Evolutionary conservation across 1,140 invertebrate genomes (phyloP), one percentile per base, ranked within the genome.

Genomic region (Drosophila tropicalis): DNA sequence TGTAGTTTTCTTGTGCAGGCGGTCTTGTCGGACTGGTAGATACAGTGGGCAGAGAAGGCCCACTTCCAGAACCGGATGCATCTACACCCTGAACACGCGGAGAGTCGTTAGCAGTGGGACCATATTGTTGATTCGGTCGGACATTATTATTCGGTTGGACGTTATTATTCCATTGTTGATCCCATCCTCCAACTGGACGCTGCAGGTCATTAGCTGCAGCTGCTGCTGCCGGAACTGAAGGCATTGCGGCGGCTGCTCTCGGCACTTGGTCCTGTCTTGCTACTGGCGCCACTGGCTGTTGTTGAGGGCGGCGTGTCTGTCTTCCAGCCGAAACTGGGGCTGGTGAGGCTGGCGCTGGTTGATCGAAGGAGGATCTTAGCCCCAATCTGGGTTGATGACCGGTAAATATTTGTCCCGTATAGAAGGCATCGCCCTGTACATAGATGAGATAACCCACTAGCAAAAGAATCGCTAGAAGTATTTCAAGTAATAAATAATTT

Each of bases 1-100:
- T 76, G 56, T 68, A 77, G 44, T 63, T 90, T 6, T 22, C 13
- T 10, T 56, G 19, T 0, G 84, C 32, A 1, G 80, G 63, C 0
- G 84, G 70, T 2, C 67, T 76, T 7, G 61, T 6, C 2, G 72
- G 68, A 1, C 73, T 62, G 40, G 29, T 54, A 12, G 36, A 56
- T 12, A 57, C 32, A 15, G 51, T 2, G 19, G 47, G 9, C 7
- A 39, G 29, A 9, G 34, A n/a, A 22, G 17, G 44, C 12, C 44
- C 44, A 22, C 44, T 51, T 4, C 17, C 17, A 51, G 44, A 51
- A 51, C 44, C 44, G 44, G 44, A 51, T 51, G 22, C 44, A 51
- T 51, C 44, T 22, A 51, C 17, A 12, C 15, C 22, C 1, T 9
- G 17, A 13, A 7, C 44, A 22, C 19, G 44, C 10, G 17, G 17